Evolutionary conservation across 2,888 invertebrate genomes (phyloP).

Genomic region (Athetis lepigone): DNA sequence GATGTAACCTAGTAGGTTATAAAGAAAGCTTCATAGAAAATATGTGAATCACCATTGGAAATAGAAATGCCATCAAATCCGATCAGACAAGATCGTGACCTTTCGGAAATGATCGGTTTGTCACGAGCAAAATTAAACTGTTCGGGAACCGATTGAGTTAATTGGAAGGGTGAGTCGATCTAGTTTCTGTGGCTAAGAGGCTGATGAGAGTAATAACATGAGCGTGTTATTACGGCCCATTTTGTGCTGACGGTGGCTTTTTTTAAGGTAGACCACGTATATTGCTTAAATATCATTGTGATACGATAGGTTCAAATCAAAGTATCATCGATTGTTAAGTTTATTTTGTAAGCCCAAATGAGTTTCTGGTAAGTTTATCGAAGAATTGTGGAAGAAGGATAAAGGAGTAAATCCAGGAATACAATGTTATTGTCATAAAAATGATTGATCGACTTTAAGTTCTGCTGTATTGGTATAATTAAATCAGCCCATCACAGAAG

Average conservation of each 20-base stretch:
- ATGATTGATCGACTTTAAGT: no score
- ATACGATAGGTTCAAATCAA: neutral
- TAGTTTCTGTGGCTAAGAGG: constrained; percentile 13
- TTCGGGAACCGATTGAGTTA: constrained; percentile 53
- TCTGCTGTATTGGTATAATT: no score
- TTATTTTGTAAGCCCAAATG: neutral
- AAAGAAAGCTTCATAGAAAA: neutral
- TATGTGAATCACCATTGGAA: neutral
- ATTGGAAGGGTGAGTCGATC: constrained; percentile 59
- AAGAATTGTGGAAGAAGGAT: no score
- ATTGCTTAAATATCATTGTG: constrained; percentile 1
- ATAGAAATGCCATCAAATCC: constrained; percentile 3
- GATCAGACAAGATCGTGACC: constrained; percentile 16
- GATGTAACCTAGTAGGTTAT: no score
- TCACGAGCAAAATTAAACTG: constrained; percentile 54
- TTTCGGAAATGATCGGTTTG: constrained; percentile 38
- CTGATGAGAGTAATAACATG: constrained; percentile 22
- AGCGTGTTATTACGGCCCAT: constrained; percentile 3
- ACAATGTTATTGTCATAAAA: no score
- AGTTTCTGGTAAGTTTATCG: no score
- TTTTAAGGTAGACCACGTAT: neutral
- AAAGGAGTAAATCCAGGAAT: no score
- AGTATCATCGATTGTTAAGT: neutral
- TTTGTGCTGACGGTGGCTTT: constrained; percentile 3
- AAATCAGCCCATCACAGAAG: no score